Evolutionary conservation across 2,888 invertebrate species (phyloP).

Genomic region (Sinohyriopsis cumingii): DNA sequence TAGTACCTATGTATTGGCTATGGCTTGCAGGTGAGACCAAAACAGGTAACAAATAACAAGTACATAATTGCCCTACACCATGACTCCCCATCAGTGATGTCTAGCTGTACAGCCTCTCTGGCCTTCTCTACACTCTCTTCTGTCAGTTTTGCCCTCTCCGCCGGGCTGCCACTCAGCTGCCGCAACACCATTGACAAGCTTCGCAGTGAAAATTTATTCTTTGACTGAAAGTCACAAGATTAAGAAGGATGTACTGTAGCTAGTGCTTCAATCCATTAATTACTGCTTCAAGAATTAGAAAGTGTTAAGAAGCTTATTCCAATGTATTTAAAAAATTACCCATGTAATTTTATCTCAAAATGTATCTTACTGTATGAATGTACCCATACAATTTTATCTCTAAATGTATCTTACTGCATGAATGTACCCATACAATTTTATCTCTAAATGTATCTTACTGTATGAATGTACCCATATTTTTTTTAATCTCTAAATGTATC

Average conservation of each 20-base stretch:
- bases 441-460: too few species aligned
- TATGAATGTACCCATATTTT: too few species aligned
- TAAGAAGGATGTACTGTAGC: not conserved
- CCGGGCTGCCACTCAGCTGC: conserved; percentile 76
- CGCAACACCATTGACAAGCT: conserved; percentile 87
- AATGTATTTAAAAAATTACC: not conserved
- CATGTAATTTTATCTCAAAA: too few species aligned
- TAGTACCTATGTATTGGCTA: too few species aligned
- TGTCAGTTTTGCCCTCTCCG: conserved; percentile 76
- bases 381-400: too few species aligned
- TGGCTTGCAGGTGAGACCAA: too few species aligned
- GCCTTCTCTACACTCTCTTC: conserved; percentile 84
- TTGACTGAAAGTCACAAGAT: conserved; percentile 75
- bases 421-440: too few species aligned
- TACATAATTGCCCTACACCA: conserved; percentile 76
- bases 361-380: too few species aligned
- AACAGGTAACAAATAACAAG: too few species aligned
- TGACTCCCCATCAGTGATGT: conserved; percentile 85
- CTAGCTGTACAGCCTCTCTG: conserved; percentile 86
- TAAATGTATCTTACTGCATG: too few species aligned
- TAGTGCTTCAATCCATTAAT: not conserved
- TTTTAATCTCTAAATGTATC: too few species aligned
- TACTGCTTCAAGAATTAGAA: not conserved
- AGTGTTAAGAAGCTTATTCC: too few species aligned
- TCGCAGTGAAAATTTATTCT: conserved; percentile 83